Percentiles rank a stretch among this genome's conserved stretches.
phyloP scores from a whole-genome alignment of 2,888 invertebrate species.

The Lepidocyrtinus sp. region DNA sequence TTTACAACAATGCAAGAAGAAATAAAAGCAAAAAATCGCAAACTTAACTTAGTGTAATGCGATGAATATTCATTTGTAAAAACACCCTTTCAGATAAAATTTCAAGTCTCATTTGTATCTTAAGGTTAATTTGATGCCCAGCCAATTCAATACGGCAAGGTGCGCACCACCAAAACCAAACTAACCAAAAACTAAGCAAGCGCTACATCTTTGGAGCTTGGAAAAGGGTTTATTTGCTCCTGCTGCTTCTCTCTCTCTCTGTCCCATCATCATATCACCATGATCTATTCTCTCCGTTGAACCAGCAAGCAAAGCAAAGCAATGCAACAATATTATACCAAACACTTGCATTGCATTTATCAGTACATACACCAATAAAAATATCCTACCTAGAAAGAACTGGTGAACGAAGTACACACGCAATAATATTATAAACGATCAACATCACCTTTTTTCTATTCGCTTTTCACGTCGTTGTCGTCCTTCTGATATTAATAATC shows the following conservation, averaged over 20 bases:
- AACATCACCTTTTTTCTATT: slow-evolving; percentile 45
- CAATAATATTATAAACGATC: slow-evolving; percentile 42
- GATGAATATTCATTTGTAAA: no score
- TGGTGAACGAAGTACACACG: background rate
- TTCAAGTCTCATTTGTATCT: no score
- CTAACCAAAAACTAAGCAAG: no score
- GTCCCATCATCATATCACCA: slow-evolving; percentile 23
- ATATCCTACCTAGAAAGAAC: slow-evolving; percentile 5
- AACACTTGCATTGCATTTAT: slow-evolving; percentile 20
- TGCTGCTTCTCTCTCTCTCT: slow-evolving; percentile 39
- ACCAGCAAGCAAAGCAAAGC: background rate
- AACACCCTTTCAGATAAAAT: no score
- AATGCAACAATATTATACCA: slow-evolving; percentile 10
- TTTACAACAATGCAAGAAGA: no score
- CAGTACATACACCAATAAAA: slow-evolving; percentile 9
- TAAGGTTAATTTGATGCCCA: no score
- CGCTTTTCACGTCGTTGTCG: slow-evolving; percentile 18
- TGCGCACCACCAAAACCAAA: no score
- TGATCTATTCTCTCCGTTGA: slow-evolving; percentile 7
- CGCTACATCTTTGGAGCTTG: background rate
- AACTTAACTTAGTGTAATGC: no score
- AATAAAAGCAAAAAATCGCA: no score
- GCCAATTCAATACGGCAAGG: no score
- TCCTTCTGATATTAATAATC: slow-evolving; percentile 51
- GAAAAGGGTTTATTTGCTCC: slow-evolving; percentile 26